Evolutionary conservation across 2,888 invertebrate genomes (phyloP), one percentile per base, ranked within the genome.

Genomic region (Microplitis manilae): DNA sequence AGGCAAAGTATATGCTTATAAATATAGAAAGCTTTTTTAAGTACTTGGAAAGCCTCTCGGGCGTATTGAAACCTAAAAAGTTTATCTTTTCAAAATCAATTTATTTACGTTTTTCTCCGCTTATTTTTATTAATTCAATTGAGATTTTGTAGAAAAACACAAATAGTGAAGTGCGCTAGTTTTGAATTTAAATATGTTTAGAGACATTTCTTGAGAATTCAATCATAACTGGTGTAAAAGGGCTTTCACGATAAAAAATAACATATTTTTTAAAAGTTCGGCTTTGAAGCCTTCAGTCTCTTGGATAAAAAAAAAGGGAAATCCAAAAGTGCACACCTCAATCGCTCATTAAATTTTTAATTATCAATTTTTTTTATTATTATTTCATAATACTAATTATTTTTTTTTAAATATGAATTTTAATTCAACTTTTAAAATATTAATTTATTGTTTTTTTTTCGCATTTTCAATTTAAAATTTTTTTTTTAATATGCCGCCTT

Each of bases 1-100:
- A 13, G 7, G n/a, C n/a, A 15, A 74, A 38, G 39, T 39, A 59
- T 20, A 13, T 40, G 9, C 15, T 68, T 68, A 68, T 68, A 68
- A 15, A 17, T 68, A 39, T 68, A 68, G n/a, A 68, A 15, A 38
- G 39, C 15, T 17, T 6, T 41, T 6, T 68, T 59, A 60, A 38
- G 50, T 50, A 50, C 9, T 50, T 50, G 9, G 13, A 50, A 13
- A 50, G 5, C 8, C 50, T 50, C 50, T 50, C 13, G 50, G 7
- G 9, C 38, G 30, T 59, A 50, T 6, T 2, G 2, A 59, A 41
- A 70, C 15, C 20, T 59, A 59, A 41, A 68, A 50, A 50, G 50
- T 50, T 50, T 50, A 50, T 50, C 50, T 50, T 50, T 50, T 50
- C 13, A 50, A 50, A 50, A 50, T 8, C 8, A 50, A 50, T 50